Conservation (phyloP, 2,113 vertebrate genomes). For the Myotis yumanensis region DNA sequence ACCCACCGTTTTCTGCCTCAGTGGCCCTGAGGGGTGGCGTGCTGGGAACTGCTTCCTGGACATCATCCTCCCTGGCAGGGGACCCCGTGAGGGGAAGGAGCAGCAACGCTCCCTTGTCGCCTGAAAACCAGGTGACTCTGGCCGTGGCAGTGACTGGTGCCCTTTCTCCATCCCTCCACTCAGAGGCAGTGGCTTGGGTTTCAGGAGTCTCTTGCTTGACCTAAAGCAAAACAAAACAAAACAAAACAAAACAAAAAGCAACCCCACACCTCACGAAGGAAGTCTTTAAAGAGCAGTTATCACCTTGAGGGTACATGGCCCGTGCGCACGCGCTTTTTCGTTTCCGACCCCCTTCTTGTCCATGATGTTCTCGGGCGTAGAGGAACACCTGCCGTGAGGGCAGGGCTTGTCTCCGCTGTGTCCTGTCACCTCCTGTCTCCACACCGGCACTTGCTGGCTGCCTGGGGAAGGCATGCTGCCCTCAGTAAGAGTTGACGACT, state of each 20-base stretch:
- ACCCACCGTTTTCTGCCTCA: not conserved
- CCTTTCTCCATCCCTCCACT: not conserved
- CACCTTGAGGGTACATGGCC: not conserved
- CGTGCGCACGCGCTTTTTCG: not conserved
- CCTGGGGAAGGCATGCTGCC: not conserved
- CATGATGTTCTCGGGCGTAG: not conserved
- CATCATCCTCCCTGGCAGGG: not conserved
- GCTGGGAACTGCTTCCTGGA: not conserved
- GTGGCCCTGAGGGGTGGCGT: not conserved
- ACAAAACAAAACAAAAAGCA: not conserved
- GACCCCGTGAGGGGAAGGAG: not conserved
- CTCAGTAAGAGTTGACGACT: not conserved
- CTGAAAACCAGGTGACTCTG: not conserved
- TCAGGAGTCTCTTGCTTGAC: not conserved
- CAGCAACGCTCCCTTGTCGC: not conserved
- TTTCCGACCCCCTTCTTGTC: not conserved
- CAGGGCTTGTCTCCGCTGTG: not conserved
- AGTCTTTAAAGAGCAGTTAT: not conserved
- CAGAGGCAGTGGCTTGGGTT: not conserved
- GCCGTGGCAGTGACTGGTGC: not conserved
- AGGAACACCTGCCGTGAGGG: not conserved
- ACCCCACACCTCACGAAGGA: not conserved
- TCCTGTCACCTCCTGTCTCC: not conserved
- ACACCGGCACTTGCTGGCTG: not conserved
- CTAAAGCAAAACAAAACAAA: not conserved